Base-by-base conservation (phyloP, 64 coral and sea anemone genomes). In the Actinia equina region DNA sequence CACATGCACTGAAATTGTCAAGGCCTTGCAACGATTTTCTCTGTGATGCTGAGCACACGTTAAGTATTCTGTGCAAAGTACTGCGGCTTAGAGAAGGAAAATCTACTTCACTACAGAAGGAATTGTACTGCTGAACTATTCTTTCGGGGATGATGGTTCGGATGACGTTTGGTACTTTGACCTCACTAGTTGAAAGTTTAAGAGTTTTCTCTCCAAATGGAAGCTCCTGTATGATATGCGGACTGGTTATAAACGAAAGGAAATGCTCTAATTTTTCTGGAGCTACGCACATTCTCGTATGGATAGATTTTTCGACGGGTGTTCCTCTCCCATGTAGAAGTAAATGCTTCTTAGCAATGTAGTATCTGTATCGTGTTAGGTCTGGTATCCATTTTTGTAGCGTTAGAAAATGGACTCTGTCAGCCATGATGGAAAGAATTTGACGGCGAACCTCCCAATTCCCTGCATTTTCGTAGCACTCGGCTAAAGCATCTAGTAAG, bases 141-240 rank as follows among this genome's bases (percentile, higher is more conserved):
- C 65, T 85, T 84, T 93, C 91, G 19, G 91, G 91, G 65, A 93
- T 88, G 43, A 88, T n/a, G 80, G 86, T 88, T 2, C 91, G 82
- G 41, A 93, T 88, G 55, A 89, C 91, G 59, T 93, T 93, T 41
- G 88, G 86, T 19, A 93, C 86, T 79, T 89, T 85, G 2, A 86
- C 59, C 10, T 93, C 87, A 52, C 79, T 77, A 37, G 30, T 37
- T 37, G 30, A 37, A 37, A 37, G 30, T 37, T 37, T 37, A 37
- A 37, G 30, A 37, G 30, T 37, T 37, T 37, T 37, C 30, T 37
- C 30, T 37, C 30, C 30, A 37, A 37, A 37, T 37, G 30, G 82
- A 70, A 92, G 44, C n/a, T 88, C 86, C 65, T 89, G 88, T 12
- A 83, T 26, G 23, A 89, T 83, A 52, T 83, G 43, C 43, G 88